A percentile compares a stretch with the other conserved stretches of the same genome.
phyloP scores from a whole-genome alignment of 2,113 vertebrate genomes.

The Rana temporaria region DNA sequence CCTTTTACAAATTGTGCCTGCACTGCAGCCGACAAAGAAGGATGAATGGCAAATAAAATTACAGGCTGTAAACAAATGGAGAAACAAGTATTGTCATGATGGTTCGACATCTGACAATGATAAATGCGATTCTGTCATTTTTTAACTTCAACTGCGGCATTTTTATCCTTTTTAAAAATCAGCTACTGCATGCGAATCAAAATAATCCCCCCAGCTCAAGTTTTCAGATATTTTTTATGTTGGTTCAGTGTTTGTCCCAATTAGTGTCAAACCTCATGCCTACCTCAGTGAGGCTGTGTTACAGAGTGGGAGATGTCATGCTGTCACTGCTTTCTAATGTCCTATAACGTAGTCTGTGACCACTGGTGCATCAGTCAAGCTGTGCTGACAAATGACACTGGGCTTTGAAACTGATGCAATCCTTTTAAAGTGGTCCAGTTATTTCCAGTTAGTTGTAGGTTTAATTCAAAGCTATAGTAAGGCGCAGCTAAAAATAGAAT shows the following conservation, averaged over 20 bases:
- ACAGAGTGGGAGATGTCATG: constrained; percentile 12
- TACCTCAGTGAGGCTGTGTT: constrained; percentile 12
- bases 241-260: constrained; percentile 37
- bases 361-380: constrained; percentile 23
- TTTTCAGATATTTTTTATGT: constrained; percentile 16
- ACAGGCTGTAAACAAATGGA: not conserved
- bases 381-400: constrained; percentile 18
- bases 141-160: not conserved
- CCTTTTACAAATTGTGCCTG: not conserved
- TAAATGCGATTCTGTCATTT: constrained; percentile 21
- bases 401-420: constrained; percentile 36
- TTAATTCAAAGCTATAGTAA: not conserved
- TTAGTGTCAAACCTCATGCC: constrained; percentile 35
- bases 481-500: too few species aligned
- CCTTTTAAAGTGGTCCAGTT: not conserved
- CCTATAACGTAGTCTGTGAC: constrained; percentile 20
- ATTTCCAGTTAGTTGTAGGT: not conserved
- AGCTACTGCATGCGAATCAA: constrained; percentile 6
- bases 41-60: not conserved
- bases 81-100: constrained; percentile 1
- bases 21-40: constrained; percentile 4
- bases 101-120: constrained; percentile 13
- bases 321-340: constrained; percentile 29
- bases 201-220: constrained; percentile 19
- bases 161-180: not conserved